Base-by-base conservation (phyloP, 2,113 vertebrate genomes). In the Aegypius monachus region DNA sequence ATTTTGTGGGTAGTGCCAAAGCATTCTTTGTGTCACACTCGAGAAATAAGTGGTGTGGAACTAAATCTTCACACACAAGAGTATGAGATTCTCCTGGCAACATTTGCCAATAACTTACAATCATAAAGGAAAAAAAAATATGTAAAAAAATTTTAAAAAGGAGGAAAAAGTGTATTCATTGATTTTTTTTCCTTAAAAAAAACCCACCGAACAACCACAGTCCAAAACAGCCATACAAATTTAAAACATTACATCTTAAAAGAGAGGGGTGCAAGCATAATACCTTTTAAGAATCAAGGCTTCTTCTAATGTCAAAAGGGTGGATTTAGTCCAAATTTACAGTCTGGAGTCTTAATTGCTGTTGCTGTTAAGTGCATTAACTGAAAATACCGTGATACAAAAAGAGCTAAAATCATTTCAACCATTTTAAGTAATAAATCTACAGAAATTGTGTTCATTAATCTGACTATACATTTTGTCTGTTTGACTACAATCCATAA, bases 291-390 rank as follows among this genome's bases (percentile, higher is more conserved):
- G 71, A 95, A 91, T 79, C n/a, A 72, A 84, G 31, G 58, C 61
- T 95, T 81, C 79, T 86, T 91, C 42, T 81, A 93, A 90, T 67
- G 68, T 86, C 94, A 95, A 84, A 81, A 81, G 95, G 72, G 53
- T 89, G 88, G 75, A 92, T 94, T 91, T 95, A 90, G 93, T 95
- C 94, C 87, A 96, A 88, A 97, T 97, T 95, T 93, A 92, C 62
- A 97, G 52, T 96, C 84, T 93, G 75, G 58, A 96, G 52, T 75
- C 87, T 96, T 97, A 98, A 98, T 81, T 97, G 94, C 80, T 95
- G 71, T 73, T 96, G 83, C 90, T 61, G 43, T 94, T 97, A 97
- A 97, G 89, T 67, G 25, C 82, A 97, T 97, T 98, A 98, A 96
- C 80, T 80, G 92, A 97, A 97, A 98, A 97, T 90, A 94, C 62